Percentiles rank a stretch among this genome's conserved stretches.
phyloP scores from a whole-genome alignment of 2,797 vertebrate genomes.

The Oophaga sylvatica region DNA sequence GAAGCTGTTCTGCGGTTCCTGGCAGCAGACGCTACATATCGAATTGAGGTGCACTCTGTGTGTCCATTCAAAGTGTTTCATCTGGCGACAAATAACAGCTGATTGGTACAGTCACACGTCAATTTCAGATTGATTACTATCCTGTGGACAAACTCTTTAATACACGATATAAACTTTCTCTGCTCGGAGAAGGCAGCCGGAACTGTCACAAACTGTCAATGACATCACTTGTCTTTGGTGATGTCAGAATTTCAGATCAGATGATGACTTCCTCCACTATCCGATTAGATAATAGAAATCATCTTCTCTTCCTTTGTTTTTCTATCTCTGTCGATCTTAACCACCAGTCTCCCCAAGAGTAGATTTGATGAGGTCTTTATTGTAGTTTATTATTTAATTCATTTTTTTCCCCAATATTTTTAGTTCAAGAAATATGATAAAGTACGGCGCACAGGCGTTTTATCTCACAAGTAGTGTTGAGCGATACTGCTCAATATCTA shows the following conservation, averaged over 20 bases:
- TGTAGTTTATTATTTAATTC: conserved; percentile 24
- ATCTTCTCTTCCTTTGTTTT: neutral
- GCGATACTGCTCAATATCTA: too few species aligned
- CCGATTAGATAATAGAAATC: neutral
- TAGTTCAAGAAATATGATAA: conserved; percentile 14
- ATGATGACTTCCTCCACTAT: neutral
- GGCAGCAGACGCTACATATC: too few species aligned
- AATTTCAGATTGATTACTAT: too few species aligned
- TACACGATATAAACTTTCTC: neutral
- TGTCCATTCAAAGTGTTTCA: too few species aligned
- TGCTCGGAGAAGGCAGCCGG: neutral
- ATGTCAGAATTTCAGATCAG: neutral
- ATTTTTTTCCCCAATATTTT: conserved; percentile 11
- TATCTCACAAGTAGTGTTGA: neutral
- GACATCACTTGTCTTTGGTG: neutral
- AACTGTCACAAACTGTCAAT: neutral
- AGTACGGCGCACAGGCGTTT: neutral
- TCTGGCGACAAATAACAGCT: too few species aligned
- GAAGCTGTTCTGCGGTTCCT: too few species aligned
- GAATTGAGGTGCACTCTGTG: too few species aligned
- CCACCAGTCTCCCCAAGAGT: neutral
- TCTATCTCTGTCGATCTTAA: neutral
- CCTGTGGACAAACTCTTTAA: too few species aligned
- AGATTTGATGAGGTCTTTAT: neutral
- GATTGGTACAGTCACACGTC: too few species aligned